phyloP scores from a whole-genome alignment of 2,888 invertebrate species.

The Rhamnusium bicolor region DNA sequence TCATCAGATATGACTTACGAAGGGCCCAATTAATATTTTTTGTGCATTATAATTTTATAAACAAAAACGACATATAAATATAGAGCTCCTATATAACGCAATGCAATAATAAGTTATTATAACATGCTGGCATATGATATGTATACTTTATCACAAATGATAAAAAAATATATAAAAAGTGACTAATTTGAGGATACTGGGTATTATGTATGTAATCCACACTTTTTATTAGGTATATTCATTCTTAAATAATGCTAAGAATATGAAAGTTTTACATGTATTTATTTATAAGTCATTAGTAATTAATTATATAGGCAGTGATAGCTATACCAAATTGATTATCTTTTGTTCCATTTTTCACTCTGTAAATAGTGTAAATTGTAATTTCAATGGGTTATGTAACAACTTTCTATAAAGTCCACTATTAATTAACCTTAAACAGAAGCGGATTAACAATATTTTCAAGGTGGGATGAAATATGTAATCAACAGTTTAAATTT shows the following conservation, averaged over 20 bases:
- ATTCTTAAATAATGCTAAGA: conserved; percentile 1
- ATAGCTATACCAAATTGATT: conserved; percentile 27
- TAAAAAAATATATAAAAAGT: not conserved
- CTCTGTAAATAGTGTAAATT: not conserved
- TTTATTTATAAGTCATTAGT: not conserved
- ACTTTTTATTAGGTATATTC: too few relatives aligned
- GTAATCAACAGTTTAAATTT: too few relatives aligned
- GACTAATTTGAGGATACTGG: not conserved
- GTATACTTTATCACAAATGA: not conserved
- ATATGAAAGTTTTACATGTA: not conserved
- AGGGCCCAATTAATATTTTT: not conserved
- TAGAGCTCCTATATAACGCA: not conserved
- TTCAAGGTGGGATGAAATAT: too few relatives aligned
- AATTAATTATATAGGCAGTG: conserved; percentile 1
- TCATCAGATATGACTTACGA: not conserved
- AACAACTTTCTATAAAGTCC: conserved; percentile 1
- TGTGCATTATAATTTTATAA: not conserved
- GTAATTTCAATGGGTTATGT: conserved; percentile 10
- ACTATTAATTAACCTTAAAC: not conserved
- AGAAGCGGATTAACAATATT: too few relatives aligned
- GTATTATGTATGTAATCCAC: not conserved
- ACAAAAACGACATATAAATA: not conserved
- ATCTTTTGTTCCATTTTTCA: conserved; percentile 5
- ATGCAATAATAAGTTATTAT: not conserved
- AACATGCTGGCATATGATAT: not conserved